Evolutionary conservation across 2,888 invertebrate species (phyloP).

Genomic region (Agriopis leucophaearia): DNA sequence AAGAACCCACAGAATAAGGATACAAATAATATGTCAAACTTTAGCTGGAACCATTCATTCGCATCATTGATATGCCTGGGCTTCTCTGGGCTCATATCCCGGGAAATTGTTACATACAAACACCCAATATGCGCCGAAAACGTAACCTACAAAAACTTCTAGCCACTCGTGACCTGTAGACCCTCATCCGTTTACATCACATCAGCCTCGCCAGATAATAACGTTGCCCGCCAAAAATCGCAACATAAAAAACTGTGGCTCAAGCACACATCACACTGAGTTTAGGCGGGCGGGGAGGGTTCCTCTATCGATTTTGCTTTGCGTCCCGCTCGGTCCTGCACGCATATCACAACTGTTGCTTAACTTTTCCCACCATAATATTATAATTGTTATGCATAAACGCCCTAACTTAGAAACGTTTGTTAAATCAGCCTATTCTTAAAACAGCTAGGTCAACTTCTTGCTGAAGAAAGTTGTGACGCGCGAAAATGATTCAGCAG

Average conservation of each 20-base stretch:
- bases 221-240: slow-evolving; percentile 53
- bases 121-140: slow-evolving; percentile 26
- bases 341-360: slow-evolving; percentile 84
- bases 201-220: slow-evolving; percentile 39
- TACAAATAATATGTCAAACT: slow-evolving; percentile 1
- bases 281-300: slow-evolving; percentile 67
- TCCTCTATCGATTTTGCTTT: slow-evolving; percentile 79
- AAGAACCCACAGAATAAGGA: background rate
- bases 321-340: slow-evolving; percentile 61
- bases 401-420: background rate
- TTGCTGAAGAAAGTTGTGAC: no score
- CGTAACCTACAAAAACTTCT: slow-evolving; percentile 24
- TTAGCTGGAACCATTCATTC: background rate
- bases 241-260: slow-evolving; percentile 60
- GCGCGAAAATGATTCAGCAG: no score
- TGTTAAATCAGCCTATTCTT: no score
- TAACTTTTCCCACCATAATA: slow-evolving; percentile 55
- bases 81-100: slow-evolving; percentile 1
- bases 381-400: slow-evolving; percentile 14
- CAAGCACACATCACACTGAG: slow-evolving; percentile 66
- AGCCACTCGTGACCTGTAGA: slow-evolving; percentile 20
- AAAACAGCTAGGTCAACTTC: no score
- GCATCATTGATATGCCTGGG: slow-evolving; percentile 5
- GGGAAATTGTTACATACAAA: slow-evolving; percentile 13
- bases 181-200: slow-evolving; percentile 39